These are phyloP conservation scores for Drosophila rufa DNA, from an alignment of 1,140 invertebrate genomes.

Conservation along the genomic window DNA sequence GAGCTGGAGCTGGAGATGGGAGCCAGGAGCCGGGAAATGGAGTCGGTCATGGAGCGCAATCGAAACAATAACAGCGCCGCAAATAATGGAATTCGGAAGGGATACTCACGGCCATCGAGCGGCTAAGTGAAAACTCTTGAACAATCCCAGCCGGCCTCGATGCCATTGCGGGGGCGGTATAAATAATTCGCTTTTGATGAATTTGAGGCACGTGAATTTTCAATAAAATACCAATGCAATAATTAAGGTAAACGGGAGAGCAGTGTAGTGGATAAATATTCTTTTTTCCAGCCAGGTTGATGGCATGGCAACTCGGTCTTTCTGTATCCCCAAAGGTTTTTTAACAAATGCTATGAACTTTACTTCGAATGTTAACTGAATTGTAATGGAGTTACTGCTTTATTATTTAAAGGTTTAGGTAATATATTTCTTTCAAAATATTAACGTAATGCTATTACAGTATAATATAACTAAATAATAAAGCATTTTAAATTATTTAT, in stretches of 20 bases:
- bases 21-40: constrained; percentile 26
- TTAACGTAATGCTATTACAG: not conserved
- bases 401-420: not conserved
- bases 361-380: not conserved
- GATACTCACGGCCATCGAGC: constrained; percentile 10
- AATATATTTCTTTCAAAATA: not conserved
- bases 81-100: constrained; percentile 26
- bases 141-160: constrained; percentile 18
- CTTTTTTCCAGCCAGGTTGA: not conserved
- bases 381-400: not conserved
- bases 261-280: not conserved
- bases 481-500: too few species aligned
- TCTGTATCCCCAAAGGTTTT: not conserved
- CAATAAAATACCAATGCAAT: constrained; percentile 38
- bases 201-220: constrained; percentile 46
- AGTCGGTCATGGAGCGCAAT: constrained; percentile 56
- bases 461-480: too few species aligned
- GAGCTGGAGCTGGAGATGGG: constrained; percentile 20
- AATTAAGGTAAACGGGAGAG: constrained; percentile 13
- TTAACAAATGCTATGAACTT: not conserved
- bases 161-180: constrained; percentile 6
- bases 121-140: constrained; percentile 51
- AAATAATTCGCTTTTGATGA: constrained; percentile 56
- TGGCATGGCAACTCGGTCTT: too few species aligned
- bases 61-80: constrained; percentile 57